Conservation (phyloP, 1,140 invertebrate genomes). For the Propsilocerus akamusi region DNA sequence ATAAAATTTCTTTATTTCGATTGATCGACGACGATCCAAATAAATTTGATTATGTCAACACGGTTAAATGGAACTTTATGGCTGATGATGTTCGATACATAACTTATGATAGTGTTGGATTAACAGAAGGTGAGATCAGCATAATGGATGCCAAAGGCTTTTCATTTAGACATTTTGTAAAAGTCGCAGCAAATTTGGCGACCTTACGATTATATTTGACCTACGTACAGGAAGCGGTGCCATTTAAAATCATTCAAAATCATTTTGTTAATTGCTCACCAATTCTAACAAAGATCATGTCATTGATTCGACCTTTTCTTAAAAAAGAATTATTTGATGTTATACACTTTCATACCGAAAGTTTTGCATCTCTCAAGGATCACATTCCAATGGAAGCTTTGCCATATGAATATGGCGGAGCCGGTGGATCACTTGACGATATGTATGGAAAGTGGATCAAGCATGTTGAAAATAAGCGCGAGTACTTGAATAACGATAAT, state of each 20-base stretch:
- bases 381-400: slow-evolving; percentile 37
- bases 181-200: not conserved
- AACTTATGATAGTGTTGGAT: not conserved
- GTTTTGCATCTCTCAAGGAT: slow-evolving; percentile 31
- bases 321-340: slow-evolving; percentile 41
- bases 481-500: not conserved
- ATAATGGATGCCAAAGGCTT: not conserved
- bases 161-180: not conserved
- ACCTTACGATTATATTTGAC: not conserved
- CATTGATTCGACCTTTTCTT: slow-evolving; percentile 48
- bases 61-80: not conserved
- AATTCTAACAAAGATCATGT: slow-evolving; percentile 46
- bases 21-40: not conserved
- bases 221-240: slow-evolving; percentile 32
- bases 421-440: slow-evolving; percentile 26
- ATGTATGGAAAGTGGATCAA: slow-evolving; percentile 11
- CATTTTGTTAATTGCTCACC: slow-evolving; percentile 47
- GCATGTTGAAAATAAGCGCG: not conserved
- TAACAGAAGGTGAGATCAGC: not conserved
- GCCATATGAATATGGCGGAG: slow-evolving; percentile 42
- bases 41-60: not conserved
- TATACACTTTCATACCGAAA: slow-evolving; percentile 25
- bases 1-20: not conserved
- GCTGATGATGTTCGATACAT: not conserved
- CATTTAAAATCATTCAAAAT: slow-evolving; percentile 39